Conservation (phyloP, 1,140 invertebrate species). For the Megalopta genalis region DNA sequence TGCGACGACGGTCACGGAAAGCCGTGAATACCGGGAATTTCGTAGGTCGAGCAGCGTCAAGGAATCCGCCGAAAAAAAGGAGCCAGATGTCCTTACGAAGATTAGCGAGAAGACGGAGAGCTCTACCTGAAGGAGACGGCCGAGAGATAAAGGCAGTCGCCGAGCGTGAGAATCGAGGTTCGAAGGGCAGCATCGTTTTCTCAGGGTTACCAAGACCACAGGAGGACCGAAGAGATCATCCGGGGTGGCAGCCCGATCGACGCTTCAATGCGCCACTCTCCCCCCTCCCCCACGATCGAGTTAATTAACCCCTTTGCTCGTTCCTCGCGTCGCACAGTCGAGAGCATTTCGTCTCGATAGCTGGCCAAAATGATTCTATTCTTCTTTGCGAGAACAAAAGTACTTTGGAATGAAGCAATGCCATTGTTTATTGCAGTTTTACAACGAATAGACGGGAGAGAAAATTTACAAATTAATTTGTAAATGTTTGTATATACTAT, state of each 20-base stretch:
- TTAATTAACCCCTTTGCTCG: too few species aligned
- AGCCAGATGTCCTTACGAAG: conserved; percentile 20
- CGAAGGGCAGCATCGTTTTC: conserved; percentile 72
- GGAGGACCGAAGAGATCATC: conserved; percentile 69
- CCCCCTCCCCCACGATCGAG: too few species aligned
- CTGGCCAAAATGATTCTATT: too few species aligned
- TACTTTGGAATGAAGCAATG: too few species aligned
- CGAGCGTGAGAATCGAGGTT: conserved; percentile 74
- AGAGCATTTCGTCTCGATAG: too few species aligned
- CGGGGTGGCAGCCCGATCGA: neutral
- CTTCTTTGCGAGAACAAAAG: too few species aligned
- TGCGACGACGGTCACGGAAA: conserved; percentile 21
- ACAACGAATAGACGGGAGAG: too few species aligned
- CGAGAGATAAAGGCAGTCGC: conserved; percentile 20
- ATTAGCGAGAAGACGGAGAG: conserved; percentile 22
- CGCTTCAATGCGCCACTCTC: neutral
- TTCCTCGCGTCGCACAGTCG: too few species aligned
- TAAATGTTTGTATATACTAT: too few species aligned
- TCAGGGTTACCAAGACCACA: conserved; percentile 74
- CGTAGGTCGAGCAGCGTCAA: neutral
- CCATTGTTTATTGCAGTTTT: too few species aligned
- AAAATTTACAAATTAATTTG: too few species aligned
- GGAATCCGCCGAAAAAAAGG: conserved; percentile 40
- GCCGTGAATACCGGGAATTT: conserved; percentile 20
- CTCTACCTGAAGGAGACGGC: conserved; percentile 19